A percentile compares a stretch with the other conserved stretches of the same genome.
phyloP scores from a whole-genome alignment of 2,888 invertebrate genomes.

The Lasioglossum zephyrum region DNA sequence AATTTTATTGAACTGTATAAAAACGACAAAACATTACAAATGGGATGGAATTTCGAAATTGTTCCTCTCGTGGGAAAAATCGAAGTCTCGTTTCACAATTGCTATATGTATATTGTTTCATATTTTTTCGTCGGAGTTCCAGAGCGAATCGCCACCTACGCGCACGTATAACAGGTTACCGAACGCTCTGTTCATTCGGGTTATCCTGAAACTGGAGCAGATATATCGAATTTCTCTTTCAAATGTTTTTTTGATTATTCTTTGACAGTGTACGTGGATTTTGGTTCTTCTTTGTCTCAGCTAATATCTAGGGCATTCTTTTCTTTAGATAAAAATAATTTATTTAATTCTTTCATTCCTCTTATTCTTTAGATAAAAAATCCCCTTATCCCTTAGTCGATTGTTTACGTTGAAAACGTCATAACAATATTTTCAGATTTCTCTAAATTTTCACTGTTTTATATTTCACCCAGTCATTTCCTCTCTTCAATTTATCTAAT shows the following conservation, averaged over 20 bases:
- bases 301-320: not conserved
- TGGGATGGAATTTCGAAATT: not conserved
- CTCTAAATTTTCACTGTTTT: too few species aligned
- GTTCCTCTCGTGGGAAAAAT: not conserved
- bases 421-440: too few species aligned
- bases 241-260: not conserved
- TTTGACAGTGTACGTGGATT: not conserved
- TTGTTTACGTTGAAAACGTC: too few species aligned
- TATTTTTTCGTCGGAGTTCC: not conserved
- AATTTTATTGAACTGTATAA: not conserved
- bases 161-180: conserved; percentile 1
- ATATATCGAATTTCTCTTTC: not conserved
- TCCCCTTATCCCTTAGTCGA: too few species aligned
- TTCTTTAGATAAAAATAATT: too few species aligned
- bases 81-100: not conserved
- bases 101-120: not conserved
- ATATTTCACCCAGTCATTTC: too few species aligned
- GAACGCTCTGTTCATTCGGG: not conserved
- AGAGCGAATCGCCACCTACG: not conserved
- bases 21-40: not conserved
- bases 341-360: too few species aligned
- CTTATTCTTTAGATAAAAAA: too few species aligned
- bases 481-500: too few species aligned
- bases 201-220: not conserved
- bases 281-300: not conserved